Percentiles rank a stretch among this genome's conserved stretches.
Evolutionary conservation across 1,140 invertebrate genomes (phyloP).

Genomic region (Tetragonula clypearis): DNA sequence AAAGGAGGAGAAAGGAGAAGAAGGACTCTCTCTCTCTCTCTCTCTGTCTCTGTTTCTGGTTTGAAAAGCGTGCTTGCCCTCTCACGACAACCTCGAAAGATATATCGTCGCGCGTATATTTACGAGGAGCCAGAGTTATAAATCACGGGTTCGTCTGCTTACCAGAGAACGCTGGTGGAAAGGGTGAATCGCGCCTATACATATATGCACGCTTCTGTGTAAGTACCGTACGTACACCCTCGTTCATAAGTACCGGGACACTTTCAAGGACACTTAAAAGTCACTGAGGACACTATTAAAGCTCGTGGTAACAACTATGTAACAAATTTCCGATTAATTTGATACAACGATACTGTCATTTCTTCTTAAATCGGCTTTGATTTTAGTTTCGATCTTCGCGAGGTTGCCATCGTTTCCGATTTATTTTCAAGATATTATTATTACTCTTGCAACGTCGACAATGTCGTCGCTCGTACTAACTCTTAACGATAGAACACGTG

Average conservation of each 20-base stretch:
- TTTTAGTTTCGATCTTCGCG: no score
- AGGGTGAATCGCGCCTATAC: background rate
- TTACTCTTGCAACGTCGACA: no score
- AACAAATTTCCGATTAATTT: no score
- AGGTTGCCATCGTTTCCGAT: no score
- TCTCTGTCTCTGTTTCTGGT: background rate
- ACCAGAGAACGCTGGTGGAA: constrained; percentile 37
- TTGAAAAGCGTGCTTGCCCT: constrained; percentile 56
- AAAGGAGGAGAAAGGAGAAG: constrained; percentile 16
- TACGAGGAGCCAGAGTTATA: constrained; percentile 66
- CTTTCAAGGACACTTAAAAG: background rate
- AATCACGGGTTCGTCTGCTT: constrained; percentile 67
- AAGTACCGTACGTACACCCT: background rate
- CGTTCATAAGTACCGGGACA: background rate
- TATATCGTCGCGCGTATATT: constrained; percentile 67
- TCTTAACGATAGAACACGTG: no score
- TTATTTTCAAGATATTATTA: no score
- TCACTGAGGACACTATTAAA: background rate
- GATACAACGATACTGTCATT: no score
- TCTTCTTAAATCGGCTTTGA: no score
- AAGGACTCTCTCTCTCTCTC: constrained; percentile 15
- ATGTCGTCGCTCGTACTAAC: no score
- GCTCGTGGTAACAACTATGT: no score
- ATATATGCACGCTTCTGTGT: background rate
- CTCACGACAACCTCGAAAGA: constrained; percentile 57